Percentiles rank a stretch among this genome's conserved stretches.
These are phyloP conservation scores for Fregata magnificens DNA, from an alignment of 2,113 vertebrate species.

Conservation along the genomic window DNA sequence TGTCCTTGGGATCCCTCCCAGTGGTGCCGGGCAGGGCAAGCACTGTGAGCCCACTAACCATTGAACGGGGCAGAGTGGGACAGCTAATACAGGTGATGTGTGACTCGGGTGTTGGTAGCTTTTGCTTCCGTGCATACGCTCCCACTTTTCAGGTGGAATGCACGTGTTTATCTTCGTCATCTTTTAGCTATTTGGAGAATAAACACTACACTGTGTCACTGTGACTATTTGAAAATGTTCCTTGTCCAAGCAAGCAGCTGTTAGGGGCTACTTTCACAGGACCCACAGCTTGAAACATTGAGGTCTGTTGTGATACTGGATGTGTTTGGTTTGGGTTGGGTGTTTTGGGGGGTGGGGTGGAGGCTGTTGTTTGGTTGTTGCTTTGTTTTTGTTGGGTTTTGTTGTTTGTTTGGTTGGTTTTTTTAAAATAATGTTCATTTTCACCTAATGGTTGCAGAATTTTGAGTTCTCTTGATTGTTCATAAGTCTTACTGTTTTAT, in stretches of 20 bases:
- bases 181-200: background rate
- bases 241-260: background rate
- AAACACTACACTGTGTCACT: background rate
- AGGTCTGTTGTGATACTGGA: background rate
- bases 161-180: background rate
- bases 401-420: background rate
- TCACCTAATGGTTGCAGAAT: background rate
- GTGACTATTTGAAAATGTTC: background rate
- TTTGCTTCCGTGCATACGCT: background rate
- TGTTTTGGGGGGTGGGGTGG: background rate
- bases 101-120: fast-evolving
- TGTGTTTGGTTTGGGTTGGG: background rate
- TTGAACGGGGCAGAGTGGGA: background rate
- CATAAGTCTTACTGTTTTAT: background rate
- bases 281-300: background rate
- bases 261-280: background rate
- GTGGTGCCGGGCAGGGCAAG: background rate
- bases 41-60: background rate
- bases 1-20: background rate
- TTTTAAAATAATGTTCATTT: background rate
- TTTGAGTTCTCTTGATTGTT: background rate
- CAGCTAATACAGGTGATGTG: background rate
- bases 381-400: background rate
- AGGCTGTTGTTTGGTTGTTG: background rate
- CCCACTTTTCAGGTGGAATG: background rate